Evolutionary conservation across 1,140 invertebrate genomes (phyloP), one percentile per base, ranked within the genome.

Genomic region (Penaeus chinensis): DNA sequence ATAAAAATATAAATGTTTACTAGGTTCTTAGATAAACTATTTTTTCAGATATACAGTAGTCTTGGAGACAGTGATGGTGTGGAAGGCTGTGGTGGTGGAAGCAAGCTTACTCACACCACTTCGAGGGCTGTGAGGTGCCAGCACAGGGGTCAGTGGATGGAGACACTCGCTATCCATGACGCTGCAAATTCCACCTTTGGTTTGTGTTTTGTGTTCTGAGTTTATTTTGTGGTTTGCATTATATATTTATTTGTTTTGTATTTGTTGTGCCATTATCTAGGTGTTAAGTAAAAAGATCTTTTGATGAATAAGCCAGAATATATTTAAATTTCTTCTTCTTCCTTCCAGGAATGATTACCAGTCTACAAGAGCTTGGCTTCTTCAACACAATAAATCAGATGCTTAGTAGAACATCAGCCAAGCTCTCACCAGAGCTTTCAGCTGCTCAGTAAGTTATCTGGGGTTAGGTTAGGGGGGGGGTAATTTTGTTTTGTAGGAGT

Each of bases 61-160:
- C 71, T 74, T 74, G 71, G 71, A 74, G 71, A 74, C 71, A 74
- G 71, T 74, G 71, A 74, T 27, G 71, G 71, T n/a, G 71, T 74
- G 16, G 71, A 74, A n/a, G 71, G 71, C 27, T 74, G 71, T 74
- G 71, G 71, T 18, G 69, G 69, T 2, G 24, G n/a, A 32, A 74
- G 47, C 66, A 74, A 42, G 47, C 82, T 60, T 19, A 32, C 32
- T 66, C 37, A 71, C 16, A 32, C 80, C 13, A 11, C 82, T 11
- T 47, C 82, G 16, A 24, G 82, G 18, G 66, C 71, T 32, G 0
- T 74, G 47, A 66, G 66, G 0, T 84, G 20, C 54, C 82, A 76
- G 20, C 82, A 84, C 32, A 66, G 69, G 2, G 82, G 82, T 19
- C 66, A 76, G 47, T 84, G 82, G 82, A 54, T 84, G 54, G 69